A percentile compares a stretch with the other conserved stretches of the same genome.
phyloP scores from a whole-genome alignment of 1,140 invertebrate species.

The Neodiprion fabricii region DNA sequence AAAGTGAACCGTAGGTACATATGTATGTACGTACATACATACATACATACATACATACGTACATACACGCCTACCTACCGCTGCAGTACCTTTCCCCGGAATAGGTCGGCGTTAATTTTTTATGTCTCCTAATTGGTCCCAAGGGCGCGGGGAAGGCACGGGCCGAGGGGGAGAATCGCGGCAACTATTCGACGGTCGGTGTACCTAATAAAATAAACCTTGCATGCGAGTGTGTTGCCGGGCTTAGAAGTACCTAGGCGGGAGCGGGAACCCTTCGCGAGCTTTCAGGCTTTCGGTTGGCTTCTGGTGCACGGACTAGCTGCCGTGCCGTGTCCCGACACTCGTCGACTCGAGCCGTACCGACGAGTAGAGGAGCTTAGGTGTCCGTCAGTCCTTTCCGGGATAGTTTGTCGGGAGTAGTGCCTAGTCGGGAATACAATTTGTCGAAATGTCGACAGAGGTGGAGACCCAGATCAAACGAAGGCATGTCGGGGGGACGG shows the following conservation, averaged over 20 bases:
- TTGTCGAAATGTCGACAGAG: conserved; percentile 5
- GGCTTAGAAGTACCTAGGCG: background rate
- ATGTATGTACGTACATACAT: no score
- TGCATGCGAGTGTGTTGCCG: background rate
- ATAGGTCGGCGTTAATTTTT: conserved; percentile 2
- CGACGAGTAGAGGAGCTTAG: no score
- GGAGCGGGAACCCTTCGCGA: no score
- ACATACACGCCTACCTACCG: no score
- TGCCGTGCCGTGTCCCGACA: no score
- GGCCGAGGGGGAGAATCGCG: background rate
- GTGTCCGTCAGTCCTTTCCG: no score
- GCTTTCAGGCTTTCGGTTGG: background rate
- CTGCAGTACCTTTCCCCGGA: background rate
- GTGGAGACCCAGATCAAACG: background rate
- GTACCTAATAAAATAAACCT: no score
- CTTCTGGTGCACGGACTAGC: background rate
- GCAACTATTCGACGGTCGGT: no score
- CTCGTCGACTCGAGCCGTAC: no score
- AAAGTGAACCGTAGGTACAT: background rate
- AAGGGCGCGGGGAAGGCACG: background rate
- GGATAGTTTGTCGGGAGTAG: no score
- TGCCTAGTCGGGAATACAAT: background rate
- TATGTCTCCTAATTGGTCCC: conserved; percentile 7
- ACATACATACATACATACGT: no score
- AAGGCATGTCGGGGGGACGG: background rate